phyloP scores from a whole-genome alignment of 2,888 invertebrate species.

The Smittia aterrima region DNA sequence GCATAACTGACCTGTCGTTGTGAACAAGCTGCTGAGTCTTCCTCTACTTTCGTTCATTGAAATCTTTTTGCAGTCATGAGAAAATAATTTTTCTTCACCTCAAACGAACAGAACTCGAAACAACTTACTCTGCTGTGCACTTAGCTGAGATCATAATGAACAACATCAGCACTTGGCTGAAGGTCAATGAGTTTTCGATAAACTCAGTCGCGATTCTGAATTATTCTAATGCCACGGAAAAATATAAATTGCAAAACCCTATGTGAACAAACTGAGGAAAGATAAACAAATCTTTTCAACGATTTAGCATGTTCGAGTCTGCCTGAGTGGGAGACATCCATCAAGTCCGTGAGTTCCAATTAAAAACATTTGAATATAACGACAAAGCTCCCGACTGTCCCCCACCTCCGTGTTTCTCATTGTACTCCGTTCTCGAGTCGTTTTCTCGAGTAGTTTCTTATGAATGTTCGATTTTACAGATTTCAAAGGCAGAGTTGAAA shows the following conservation, averaged over 20 bases:
- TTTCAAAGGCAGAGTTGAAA: conserved; percentile 5
- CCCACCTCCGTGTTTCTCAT: neutral
- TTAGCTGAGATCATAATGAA: neutral
- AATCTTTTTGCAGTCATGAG: neutral
- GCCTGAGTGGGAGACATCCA: no score
- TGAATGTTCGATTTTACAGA: neutral
- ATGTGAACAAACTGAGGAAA: neutral
- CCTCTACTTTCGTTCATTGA: conserved; percentile 19
- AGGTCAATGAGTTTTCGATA: conserved; percentile 28
- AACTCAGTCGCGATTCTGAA: neutral
- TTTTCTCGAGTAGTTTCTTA: neutral
- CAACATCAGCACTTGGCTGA: neutral
- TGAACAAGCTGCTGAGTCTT: neutral
- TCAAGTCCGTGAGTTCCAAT: no score
- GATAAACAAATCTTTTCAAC: neutral
- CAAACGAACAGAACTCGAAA: neutral
- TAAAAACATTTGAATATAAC: no score
- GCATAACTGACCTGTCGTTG: conserved; percentile 34
- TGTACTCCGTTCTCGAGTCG: neutral
- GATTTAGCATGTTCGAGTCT: neutral
- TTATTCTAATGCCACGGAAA: conserved; percentile 16
- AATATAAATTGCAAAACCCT: neutral
- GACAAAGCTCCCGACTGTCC: no score
- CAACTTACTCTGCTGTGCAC: conserved; percentile 2
- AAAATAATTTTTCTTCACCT: neutral